phyloP scores from a whole-genome alignment of 2,888 invertebrate genomes.

The Muscina levida region DNA sequence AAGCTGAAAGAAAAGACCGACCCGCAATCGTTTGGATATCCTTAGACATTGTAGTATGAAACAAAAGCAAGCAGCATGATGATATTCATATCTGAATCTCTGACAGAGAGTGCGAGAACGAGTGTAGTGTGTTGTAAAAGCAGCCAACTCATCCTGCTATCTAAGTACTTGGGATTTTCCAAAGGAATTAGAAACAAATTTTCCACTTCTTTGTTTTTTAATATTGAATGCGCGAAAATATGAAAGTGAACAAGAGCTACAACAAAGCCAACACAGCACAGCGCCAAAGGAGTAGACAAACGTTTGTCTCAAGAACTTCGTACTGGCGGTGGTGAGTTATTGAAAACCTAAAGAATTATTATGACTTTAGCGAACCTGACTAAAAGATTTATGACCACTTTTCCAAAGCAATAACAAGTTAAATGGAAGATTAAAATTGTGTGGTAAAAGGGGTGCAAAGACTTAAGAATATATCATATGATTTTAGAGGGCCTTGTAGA shows the following conservation, averaged over 20 bases:
- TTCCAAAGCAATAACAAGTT: slow-evolving; percentile 58
- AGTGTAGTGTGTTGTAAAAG: too few species aligned
- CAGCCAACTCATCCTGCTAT: slow-evolving; percentile 8
- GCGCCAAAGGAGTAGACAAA: too few species aligned
- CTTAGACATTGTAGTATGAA: slow-evolving; percentile 1
- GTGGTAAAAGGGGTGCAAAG: too few species aligned
- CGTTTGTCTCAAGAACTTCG: too few species aligned
- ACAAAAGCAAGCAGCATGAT: not conserved
- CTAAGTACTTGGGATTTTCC: slow-evolving; percentile 65
- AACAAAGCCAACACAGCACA: too few species aligned
- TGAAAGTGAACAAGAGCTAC: slow-evolving; percentile 13
- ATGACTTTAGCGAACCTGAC: slow-evolving; percentile 26
- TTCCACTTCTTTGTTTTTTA: slow-evolving; percentile 41
- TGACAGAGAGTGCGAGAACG: too few species aligned
- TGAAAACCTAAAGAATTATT: slow-evolving; percentile 52
- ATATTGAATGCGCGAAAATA: slow-evolving; percentile 55
- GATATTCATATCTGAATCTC: not conserved
- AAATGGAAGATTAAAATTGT: slow-evolving; percentile 30
- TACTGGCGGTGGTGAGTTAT: slow-evolving; percentile 51
- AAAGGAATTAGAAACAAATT: slow-evolving; percentile 65
- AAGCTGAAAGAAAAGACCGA: slow-evolving; percentile 15
- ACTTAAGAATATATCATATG: too few species aligned
- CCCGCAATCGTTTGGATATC: slow-evolving; percentile 2
- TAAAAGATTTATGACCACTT: slow-evolving; percentile 60
- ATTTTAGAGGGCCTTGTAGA: too few species aligned